Evolutionary conservation across 2,888 invertebrate genomes (phyloP).

Genomic region (Opisthograptis luteolata): DNA sequence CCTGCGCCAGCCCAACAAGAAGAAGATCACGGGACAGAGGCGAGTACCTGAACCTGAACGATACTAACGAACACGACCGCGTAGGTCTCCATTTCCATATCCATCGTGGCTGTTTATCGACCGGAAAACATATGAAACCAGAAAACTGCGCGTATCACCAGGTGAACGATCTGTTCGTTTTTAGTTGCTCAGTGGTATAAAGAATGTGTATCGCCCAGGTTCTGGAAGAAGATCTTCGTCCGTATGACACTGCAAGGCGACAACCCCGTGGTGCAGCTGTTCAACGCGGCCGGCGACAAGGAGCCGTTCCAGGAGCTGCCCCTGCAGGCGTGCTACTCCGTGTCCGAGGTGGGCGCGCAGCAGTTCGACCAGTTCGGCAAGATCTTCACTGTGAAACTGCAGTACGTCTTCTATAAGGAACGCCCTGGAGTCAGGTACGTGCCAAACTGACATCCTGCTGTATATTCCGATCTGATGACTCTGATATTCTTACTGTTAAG

Average conservation of each 20-base stretch:
- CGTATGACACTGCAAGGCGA: conserved; percentile 91
- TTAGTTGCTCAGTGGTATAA: no score
- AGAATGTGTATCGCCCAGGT: conserved; percentile 72
- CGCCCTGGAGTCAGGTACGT: conserved; percentile 92
- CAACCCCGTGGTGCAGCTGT: conserved; percentile 93
- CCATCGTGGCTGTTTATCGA: no score
- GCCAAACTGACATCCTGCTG: not conserved
- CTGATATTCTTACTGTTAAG: no score
- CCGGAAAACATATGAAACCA: no score
- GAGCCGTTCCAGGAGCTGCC: conserved; percentile 98
- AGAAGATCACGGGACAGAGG: conserved; percentile 96
- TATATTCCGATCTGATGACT: not conserved
- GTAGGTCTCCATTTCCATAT: no score
- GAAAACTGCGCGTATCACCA: no score
- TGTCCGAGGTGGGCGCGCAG: conserved; percentile 97
- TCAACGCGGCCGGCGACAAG: conserved; percentile 91
- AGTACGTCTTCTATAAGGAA: conserved; percentile 99
- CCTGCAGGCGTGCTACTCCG: conserved; percentile 96
- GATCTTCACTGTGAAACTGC: conserved; percentile 98
- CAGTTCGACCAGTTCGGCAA: conserved; percentile 99
- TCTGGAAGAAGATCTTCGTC: conserved; percentile 99
- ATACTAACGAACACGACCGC: no score
- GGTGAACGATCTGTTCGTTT: no score
- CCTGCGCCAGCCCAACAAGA: conserved; percentile 97
- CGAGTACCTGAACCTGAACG: not conserved